Conservation (phyloP, 2,797 vertebrate genomes). For the Natrix natrix region DNA sequence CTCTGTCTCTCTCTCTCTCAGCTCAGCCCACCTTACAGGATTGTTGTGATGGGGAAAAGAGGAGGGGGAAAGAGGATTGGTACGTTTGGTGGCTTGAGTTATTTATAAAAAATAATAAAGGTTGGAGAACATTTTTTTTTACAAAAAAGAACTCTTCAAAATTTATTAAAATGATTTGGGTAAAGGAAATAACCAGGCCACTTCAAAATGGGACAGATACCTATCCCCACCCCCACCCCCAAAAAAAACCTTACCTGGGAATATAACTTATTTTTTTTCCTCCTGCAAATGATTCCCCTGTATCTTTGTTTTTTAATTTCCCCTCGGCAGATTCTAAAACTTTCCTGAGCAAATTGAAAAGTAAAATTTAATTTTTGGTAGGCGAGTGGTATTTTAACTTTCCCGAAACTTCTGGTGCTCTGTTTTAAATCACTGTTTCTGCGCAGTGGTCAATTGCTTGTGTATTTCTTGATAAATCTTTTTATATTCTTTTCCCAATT, state of each 20-base stretch:
- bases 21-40: not conserved
- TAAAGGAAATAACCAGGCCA: not conserved
- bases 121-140: not conserved
- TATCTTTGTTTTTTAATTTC: not conserved
- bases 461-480: not conserved
- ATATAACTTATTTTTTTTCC: not conserved
- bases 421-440: constrained; percentile 38
- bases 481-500: not conserved
- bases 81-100: not conserved
- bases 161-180: constrained; percentile 57
- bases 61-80: not conserved
- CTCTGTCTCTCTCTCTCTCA: too few relatives aligned
- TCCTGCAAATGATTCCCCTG: not conserved
- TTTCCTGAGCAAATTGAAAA: constrained; percentile 57
- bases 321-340: not conserved
- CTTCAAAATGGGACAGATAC: constrained; percentile 21
- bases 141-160: not conserved
- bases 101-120: not conserved
- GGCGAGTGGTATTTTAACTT: constrained; percentile 32
- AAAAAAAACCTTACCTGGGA: not conserved
- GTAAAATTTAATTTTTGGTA: constrained; percentile 34
- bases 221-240: constrained; percentile 8
- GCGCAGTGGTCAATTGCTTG: constrained; percentile 18
- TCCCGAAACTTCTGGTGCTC: constrained; percentile 55
- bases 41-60: not conserved